Evolutionary conservation across 2,113 vertebrate species (phyloP), one percentile per base, ranked within the genome.

Genomic region (Passer montanus): DNA sequence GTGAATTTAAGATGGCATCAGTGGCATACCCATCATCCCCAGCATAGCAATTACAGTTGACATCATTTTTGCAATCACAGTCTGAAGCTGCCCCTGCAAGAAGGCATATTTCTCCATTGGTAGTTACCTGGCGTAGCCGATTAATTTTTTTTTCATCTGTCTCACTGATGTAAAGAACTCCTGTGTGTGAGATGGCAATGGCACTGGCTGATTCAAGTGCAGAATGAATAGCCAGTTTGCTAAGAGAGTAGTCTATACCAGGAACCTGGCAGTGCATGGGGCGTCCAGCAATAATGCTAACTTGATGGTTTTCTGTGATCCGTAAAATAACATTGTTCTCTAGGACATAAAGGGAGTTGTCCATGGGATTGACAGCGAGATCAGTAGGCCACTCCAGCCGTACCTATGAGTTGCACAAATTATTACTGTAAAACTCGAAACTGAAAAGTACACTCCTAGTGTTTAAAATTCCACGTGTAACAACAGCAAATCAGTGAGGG

Each of bases 71-170:
- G 98, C 99, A 99, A 98, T 99, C 99, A 8, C 99, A 99, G 97
- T 99, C 99, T 2, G 99, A 99, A 84, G 99, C 98, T 30, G 98
- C 98, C 35, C 99, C 99, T 2, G 99, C 99, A 95, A 99, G 97
- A 56, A 99, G 98, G 63, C 99, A 99, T 98, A 99, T 99, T 97
- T 99, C 99, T 83, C 99, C 99, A 22, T 99, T 99, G 74, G 99
- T 99, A 90, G 99, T 99, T 83, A 99, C 99, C 98, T 99, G 98
- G 87, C 98, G 98, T 20, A 99, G 98, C 28, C 99, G 98, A 97
- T 99, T 99, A 90, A 99, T 99, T 98, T 99, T 99, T 94, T 99
- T 99, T 98, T 99, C 99, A 16, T 99, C 99, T 2, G 99, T 99
- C 98, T 99, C 99, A 11, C 99, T 98, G 97, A 99, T 99, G 96